These are phyloP conservation scores for Apeltes quadracus DNA, from an alignment of 2,113 vertebrate species.

Conservation along the genomic window DNA sequence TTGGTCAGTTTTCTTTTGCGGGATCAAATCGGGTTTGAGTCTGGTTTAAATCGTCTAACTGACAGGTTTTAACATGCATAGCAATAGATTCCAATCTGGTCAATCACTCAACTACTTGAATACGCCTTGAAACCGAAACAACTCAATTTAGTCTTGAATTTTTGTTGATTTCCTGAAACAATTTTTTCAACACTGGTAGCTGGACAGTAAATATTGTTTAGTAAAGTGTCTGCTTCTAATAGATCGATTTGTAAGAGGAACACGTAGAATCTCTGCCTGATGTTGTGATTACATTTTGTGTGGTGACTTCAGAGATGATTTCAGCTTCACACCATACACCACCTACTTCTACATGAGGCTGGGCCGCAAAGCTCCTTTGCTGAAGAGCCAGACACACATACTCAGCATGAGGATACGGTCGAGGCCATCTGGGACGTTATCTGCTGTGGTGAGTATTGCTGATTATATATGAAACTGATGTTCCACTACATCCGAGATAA, in stretches of 20 bases:
- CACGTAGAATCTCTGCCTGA: neutral
- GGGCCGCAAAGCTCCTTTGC: conserved; percentile 87
- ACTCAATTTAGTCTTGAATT: neutral
- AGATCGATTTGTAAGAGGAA: neutral
- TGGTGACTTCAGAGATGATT: conserved; percentile 88
- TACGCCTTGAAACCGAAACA: neutral
- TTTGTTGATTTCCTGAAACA: neutral
- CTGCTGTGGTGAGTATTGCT: conserved; percentile 50
- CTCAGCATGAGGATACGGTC: conserved; percentile 85
- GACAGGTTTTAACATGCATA: too few species aligned
- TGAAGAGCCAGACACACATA: conserved; percentile 81
- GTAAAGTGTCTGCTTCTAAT: neutral
- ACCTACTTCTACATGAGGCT: conserved; percentile 93
- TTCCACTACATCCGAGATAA: neutral
- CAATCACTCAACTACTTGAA: neutral
- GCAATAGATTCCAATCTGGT: too few species aligned
- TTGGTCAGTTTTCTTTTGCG: too few species aligned
- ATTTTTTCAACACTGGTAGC: too few species aligned
- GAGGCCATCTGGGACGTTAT: conserved; percentile 18
- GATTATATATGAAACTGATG: neutral
- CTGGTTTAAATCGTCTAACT: too few species aligned
- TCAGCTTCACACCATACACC: conserved; percentile 95
- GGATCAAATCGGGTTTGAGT: too few species aligned
- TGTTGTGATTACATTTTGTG: neutral
- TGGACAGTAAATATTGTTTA: neutral